Percentiles rank a stretch among this genome's conserved stretches.
Evolutionary conservation across 2,888 invertebrate genomes (phyloP).

Genomic region (Synanthedon vespiformis): DNA sequence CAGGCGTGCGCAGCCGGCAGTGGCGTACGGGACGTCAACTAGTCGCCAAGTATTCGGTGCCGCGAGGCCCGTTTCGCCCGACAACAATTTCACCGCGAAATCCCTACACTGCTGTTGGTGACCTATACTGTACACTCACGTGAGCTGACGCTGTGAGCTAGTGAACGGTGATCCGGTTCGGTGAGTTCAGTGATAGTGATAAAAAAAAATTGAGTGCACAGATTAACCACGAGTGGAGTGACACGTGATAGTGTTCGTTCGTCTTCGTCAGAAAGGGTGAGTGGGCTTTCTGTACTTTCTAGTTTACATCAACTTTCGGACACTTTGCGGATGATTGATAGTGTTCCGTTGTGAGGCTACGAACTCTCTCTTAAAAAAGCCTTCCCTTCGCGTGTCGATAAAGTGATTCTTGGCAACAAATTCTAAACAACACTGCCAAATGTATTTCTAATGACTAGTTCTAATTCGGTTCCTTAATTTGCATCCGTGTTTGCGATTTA

Average conservation of each 20-base stretch:
- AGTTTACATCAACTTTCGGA: conserved; percentile 14
- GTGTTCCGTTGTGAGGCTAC: conserved; percentile 8
- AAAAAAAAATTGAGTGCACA: neutral
- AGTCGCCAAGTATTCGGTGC: conserved; percentile 15
- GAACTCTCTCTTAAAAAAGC: conserved; percentile 6
- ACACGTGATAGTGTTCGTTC: conserved; percentile 17
- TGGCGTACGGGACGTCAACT: conserved; percentile 30
- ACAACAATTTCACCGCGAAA: conserved; percentile 19
- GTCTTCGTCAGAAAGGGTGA: conserved; percentile 14
- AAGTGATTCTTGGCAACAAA: conserved; percentile 6
- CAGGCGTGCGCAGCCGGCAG: conserved; percentile 65
- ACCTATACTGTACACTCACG: neutral
- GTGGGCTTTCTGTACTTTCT: conserved; percentile 12
- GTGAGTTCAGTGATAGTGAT: neutral
- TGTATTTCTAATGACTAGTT: conserved; percentile 10
- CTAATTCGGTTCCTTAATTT: conserved; percentile 1
- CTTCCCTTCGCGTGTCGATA: conserved; percentile 2
- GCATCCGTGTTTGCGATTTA: conserved; percentile 5
- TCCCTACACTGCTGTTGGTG: neutral
- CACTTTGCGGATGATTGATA: conserved; percentile 14
- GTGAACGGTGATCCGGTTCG: neutral
- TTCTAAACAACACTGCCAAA: conserved; percentile 9
- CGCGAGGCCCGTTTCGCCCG: conserved; percentile 16
- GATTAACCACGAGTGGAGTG: conserved; percentile 27
- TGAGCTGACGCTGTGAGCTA: neutral